phyloP scores from a whole-genome alignment of 2,113 vertebrate species.

The Stegostoma tigrinum region DNA sequence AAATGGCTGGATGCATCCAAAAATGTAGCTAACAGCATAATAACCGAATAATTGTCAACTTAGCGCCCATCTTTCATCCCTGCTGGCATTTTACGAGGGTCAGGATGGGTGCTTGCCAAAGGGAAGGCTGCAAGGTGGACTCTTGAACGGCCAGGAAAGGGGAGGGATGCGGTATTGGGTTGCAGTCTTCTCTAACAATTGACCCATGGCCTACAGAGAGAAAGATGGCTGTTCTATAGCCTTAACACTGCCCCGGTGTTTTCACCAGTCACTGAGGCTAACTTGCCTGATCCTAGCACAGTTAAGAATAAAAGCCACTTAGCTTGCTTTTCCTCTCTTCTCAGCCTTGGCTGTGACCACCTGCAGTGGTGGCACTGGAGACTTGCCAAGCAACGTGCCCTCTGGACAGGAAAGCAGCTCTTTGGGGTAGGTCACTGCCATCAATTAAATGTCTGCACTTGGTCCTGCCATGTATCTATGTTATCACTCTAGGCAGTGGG shows the following conservation, averaged over 20 bases:
- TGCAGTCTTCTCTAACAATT: neutral
- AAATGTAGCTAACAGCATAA: too few relatives aligned
- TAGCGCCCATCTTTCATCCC: neutral
- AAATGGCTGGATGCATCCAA: neutral
- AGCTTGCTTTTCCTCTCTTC: neutral
- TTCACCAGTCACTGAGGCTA: too few relatives aligned
- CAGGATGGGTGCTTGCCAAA: too few relatives aligned
- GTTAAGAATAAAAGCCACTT: neutral
- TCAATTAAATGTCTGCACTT: neutral
- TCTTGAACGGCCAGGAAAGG: too few relatives aligned
- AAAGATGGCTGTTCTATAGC: neutral
- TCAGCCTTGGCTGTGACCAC: neutral
- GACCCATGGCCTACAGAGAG: neutral
- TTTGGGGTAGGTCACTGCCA: neutral
- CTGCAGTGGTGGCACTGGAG: neutral
- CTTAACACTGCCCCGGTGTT: neutral
- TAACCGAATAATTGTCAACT: too few relatives aligned
- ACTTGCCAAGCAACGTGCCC: neutral
- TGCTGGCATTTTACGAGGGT: neutral
- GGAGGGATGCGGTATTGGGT: too few relatives aligned
- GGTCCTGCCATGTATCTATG: neutral
- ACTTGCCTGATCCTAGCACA: neutral
- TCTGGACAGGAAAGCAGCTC: neutral
- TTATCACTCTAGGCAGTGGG: neutral
- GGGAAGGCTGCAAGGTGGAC: neutral